Conservation (phyloP, 1,140 invertebrate genomes). For the Penaeus chinensis region DNA sequence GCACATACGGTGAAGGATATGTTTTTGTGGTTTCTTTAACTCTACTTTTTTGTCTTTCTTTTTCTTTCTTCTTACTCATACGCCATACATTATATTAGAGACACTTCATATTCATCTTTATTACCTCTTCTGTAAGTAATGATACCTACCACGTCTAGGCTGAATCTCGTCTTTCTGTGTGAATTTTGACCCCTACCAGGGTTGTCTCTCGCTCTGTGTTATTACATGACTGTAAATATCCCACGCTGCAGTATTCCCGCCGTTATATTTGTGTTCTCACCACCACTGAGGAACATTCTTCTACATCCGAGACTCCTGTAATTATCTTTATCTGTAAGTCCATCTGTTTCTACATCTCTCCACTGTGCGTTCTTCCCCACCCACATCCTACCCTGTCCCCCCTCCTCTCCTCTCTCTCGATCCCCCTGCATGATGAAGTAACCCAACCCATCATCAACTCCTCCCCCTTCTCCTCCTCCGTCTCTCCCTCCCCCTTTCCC, state of each 20-base stretch:
- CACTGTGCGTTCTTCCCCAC: slow-evolving; percentile 18
- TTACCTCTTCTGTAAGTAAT: too few species aligned
- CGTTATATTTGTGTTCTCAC: too few species aligned
- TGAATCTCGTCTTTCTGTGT: not conserved
- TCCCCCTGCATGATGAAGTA: not conserved
- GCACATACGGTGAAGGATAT: not conserved
- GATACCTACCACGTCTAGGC: too few species aligned
- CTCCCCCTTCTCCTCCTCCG: slow-evolving; percentile 2
- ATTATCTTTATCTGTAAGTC: slow-evolving; percentile 6
- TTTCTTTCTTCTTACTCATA: too few species aligned
- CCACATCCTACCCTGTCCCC: slow-evolving; percentile 5
- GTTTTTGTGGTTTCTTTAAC: not conserved
- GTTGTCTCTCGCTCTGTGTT: too few species aligned
- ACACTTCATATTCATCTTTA: too few species aligned
- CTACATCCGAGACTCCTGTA: not conserved
- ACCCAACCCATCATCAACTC: too few species aligned
- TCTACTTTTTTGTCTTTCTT: not conserved
- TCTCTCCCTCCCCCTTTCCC: not conserved
- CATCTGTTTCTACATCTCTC: slow-evolving; percentile 1
- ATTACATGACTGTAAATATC: too few species aligned
- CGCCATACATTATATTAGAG: too few species aligned
- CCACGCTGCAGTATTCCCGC: too few species aligned
- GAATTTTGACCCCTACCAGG: not conserved
- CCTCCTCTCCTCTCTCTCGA: not conserved
- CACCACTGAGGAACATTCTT: too few species aligned